These are phyloP conservation scores for Sylvia borin DNA, from an alignment of 2,797 vertebrate species.

Conservation along the genomic window DNA sequence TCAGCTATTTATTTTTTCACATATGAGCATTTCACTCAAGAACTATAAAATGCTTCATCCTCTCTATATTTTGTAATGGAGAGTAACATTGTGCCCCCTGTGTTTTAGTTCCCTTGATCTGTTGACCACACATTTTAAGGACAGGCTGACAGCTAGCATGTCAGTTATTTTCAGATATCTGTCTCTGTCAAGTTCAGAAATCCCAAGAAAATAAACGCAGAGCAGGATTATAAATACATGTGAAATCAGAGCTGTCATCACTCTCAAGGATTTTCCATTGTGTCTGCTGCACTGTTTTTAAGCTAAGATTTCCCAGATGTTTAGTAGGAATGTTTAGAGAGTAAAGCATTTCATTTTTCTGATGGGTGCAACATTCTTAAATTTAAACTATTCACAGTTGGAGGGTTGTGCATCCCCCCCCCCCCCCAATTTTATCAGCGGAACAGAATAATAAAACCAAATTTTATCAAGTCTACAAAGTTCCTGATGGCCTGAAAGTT, in stretches of 20 bases:
- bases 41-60: conserved; percentile 46
- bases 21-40: conserved; percentile 33
- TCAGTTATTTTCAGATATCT: conserved; percentile 67
- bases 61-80: not conserved
- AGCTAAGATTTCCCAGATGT: conserved; percentile 66
- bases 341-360: conserved; percentile 21
- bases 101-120: conserved; percentile 47
- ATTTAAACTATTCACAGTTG: not conserved
- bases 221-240: conserved; percentile 59
- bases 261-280: conserved; percentile 67
- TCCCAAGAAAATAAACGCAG: conserved; percentile 53
- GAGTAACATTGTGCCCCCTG: conserved; percentile 42
- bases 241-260: conserved; percentile 66
- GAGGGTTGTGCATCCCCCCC: not conserved
- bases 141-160: conserved; percentile 51
- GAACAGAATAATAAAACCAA: not conserved
- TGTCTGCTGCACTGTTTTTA: conserved; percentile 49
- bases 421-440: not conserved
- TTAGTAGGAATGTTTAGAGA: conserved; percentile 43
- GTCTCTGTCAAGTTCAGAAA: conserved; percentile 64
- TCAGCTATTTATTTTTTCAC: conserved; percentile 47
- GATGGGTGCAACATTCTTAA: not conserved
- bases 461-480: not conserved
- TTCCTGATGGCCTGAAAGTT: not conserved
- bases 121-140: conserved; percentile 54